Base-by-base conservation (phyloP, 2,113 vertebrate genomes). In the Anoura caudifer region DNA sequence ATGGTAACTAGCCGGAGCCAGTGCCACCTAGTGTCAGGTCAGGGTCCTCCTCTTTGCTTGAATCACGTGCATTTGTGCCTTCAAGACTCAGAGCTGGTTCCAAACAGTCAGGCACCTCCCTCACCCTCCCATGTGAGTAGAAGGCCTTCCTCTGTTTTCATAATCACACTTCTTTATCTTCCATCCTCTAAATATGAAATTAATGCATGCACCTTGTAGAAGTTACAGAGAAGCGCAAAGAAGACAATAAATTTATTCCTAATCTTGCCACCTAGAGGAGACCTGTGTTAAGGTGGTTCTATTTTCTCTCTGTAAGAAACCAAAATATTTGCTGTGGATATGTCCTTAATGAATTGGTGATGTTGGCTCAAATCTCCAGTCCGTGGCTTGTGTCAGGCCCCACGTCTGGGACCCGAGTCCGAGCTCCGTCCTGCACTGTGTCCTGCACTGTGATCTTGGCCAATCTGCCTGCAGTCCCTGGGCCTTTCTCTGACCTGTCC, bases 101-200 rank as follows among this genome's bases (percentile, higher is more conserved):
- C 47, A 56, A 69, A 70, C 36, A 43, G 43, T 38, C 36, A 65
- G 84, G 43, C 16, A 45, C 13, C 33, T n/a, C 36, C 79, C 33
- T 16, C 2, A 6, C 0, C 3, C 4, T 45, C 50, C 31, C 28
- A 61, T 38, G 16, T 45, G 52, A 73, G 59, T 16, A 24, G 33
- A 36, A 75, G 50, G 75, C 20, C 20, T 79, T 81, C 63, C 54
- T 72, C 38, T 90, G 43, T 93, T 92, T 95, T 95, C 83, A 87
- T 82, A 85, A 87, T 91, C 90, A 75, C 76, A 52, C 54, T 92
- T 86, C n/a, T 72, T 91, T 82, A 67, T 84, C 84, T 85, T 95
- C 56, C 36, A 31, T 59, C 91, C 97, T 93, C 80, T 90, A 81
- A 92, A 94, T 95, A 92, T 96, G 90, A 95, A 47, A 81, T 76